A percentile compares a stretch with the other conserved stretches of the same genome.
phyloP scores from a whole-genome alignment of 2,113 vertebrate species.

The Engystomops pustulosus region DNA sequence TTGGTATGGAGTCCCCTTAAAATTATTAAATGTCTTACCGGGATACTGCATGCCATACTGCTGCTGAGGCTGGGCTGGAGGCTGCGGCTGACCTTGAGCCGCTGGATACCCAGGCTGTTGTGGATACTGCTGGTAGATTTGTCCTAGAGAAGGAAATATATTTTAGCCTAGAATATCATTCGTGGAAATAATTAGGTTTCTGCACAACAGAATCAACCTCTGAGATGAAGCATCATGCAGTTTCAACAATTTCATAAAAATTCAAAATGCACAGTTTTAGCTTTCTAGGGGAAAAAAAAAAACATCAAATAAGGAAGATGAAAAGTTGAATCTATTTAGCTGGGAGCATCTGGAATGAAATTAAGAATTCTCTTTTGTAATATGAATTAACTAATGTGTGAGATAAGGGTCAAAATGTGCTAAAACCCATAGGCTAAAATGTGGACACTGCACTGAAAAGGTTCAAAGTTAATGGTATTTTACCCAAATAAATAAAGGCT shows the following conservation, averaged over 20 bases:
- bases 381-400: neutral
- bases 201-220: neutral
- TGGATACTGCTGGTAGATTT: constrained; percentile 95
- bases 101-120: constrained; percentile 87
- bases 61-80: constrained; percentile 77
- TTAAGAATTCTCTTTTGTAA: neutral
- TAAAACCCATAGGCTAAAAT: neutral
- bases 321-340: neutral
- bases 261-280: neutral
- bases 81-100: constrained; percentile 86
- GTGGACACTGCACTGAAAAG: neutral
- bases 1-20: neutral
- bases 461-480: neutral
- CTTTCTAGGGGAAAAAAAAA: neutral
- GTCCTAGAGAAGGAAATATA: constrained; percentile 75
- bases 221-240: neutral
- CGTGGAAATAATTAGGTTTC: neutral
- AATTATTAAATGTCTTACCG: constrained; percentile 78
- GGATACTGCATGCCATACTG: constrained; percentile 94
- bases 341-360: neutral
- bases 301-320: neutral
- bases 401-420: neutral
- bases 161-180: neutral
- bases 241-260: neutral
- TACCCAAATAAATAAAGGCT: neutral